phyloP scores from a whole-genome alignment of 2,113 vertebrate species.

The Ibidorhyncha struthersii region DNA sequence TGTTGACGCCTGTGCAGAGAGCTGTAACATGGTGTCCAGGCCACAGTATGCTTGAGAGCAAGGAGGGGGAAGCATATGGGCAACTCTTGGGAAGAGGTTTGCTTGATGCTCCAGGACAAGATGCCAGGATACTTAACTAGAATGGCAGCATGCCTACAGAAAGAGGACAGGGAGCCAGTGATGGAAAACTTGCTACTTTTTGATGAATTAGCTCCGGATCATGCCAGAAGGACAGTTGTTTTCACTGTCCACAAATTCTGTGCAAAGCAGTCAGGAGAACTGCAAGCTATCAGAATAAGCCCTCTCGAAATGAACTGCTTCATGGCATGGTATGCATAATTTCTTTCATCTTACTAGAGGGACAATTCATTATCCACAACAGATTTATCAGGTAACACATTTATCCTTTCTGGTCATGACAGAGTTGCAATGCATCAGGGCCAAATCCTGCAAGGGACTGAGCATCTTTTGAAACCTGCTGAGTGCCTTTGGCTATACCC shows the following conservation, averaged over 20 bases:
- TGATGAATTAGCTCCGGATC: neutral
- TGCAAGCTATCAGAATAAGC: neutral
- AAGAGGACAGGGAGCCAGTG: neutral
- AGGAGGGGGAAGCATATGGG: fast-evolving
- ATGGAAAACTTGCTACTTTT: neutral
- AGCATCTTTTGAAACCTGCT: neutral
- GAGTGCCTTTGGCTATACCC: neutral
- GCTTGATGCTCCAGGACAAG: neutral
- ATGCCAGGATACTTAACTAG: neutral
- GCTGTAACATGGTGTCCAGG: neutral
- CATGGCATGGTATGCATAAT: neutral
- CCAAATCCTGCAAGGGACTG: neutral
- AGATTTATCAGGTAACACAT: neutral
- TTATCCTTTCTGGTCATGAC: neutral
- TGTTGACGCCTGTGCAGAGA: neutral
- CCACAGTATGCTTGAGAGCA: neutral
- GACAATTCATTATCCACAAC: neutral
- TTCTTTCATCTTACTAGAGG: neutral
- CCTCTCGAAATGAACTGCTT: neutral
- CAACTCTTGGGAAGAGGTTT: neutral
- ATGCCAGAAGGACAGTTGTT: neutral
- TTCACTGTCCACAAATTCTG: neutral
- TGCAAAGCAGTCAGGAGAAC: neutral
- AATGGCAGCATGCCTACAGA: neutral
- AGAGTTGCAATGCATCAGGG: neutral